Evolutionary conservation across 2,797 vertebrate genomes (phyloP), one percentile per base, ranked within the genome.

Genomic region (Morus bassanus): DNA sequence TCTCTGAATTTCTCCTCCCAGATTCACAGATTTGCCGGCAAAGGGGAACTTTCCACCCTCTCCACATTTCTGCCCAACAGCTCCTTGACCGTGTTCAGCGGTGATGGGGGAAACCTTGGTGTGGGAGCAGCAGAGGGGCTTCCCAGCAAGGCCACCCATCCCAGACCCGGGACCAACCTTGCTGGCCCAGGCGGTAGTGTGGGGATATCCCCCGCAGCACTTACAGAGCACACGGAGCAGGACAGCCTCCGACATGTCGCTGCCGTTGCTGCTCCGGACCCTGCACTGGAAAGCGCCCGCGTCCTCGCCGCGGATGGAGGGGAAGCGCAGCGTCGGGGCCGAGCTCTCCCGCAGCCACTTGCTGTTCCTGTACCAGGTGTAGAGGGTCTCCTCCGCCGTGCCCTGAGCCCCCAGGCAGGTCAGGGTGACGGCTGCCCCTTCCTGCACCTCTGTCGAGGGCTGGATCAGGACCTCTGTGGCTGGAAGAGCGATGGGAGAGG

Each of bases 311-410:
- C 79, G 92, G 80, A 93, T 0, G 0, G 57, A 56, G 0, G 90
- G 90, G 83, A 98, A 91, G 48, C 25, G 39, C 61, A 98, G 88
- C 4, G 15, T 41, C 0, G 93, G 92, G 35, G 45, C n/a, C 0
- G 68, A 23, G 10, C 93, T 90, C 37, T 97, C 85, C 5, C 3
- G 85, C 27, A 98, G 73, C 94, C 95, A 27, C 31, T 64, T 90
- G 72, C 96, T 64, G 0, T 98, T 98, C 80, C 87, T 93, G 88
- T 97, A 98, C 98, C 98, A 98, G 57, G 82, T 28, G 78, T 97
- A 97, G 24, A 68, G 90, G 8, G 48, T 41, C 43, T 92, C 84
- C 5, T 59, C 53, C 0, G 4, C 50, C 0, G 2, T 3, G 1
- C 56, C 88, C 41, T 18, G 18, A 30, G 96, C 51, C 11, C 95